Evolutionary conservation across 2,888 invertebrate genomes (phyloP).

Genomic region (Andrena dorsata): DNA sequence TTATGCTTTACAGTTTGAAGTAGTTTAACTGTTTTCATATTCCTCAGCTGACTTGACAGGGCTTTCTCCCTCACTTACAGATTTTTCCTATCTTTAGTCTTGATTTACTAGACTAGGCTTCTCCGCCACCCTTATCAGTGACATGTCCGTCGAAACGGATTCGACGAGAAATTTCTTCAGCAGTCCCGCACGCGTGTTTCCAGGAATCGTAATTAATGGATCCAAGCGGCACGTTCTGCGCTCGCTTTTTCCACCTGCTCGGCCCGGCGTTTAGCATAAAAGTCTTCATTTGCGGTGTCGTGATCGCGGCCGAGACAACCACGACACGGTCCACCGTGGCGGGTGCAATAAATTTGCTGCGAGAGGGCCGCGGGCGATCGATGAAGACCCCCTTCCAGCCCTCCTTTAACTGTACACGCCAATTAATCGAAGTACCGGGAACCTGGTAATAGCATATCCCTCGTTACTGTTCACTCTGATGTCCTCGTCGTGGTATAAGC

Average conservation of each 20-base stretch:
- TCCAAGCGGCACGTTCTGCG: slow-evolving; percentile 31
- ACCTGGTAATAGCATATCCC: slow-evolving; percentile 75
- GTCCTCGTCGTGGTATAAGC: slow-evolving; percentile 46
- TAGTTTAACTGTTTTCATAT: no score
- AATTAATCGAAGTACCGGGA: slow-evolving; percentile 78
- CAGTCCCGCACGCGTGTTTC: slow-evolving; percentile 15
- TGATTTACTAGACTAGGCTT: neutral
- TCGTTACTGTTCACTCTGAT: slow-evolving; percentile 50
- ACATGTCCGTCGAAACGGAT: slow-evolving; percentile 31
- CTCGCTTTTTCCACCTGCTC: slow-evolving; percentile 48
- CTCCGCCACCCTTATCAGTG: neutral
- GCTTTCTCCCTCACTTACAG: no score
- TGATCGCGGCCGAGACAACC: slow-evolving; percentile 68
- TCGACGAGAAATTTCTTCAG: neutral
- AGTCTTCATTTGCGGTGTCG: slow-evolving; percentile 69
- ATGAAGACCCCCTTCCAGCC: slow-evolving; percentile 28
- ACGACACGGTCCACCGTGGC: slow-evolving; percentile 63
- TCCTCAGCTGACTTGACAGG: no score
- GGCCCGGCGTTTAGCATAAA: slow-evolving; percentile 60
- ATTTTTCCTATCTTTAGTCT: no score
- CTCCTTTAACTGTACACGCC: slow-evolving; percentile 75
- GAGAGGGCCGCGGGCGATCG: slow-evolving; percentile 63
- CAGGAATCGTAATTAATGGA: slow-evolving; percentile 60
- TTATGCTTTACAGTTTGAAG: no score
- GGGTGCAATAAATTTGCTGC: slow-evolving; percentile 68